A percentile compares a stretch with the other conserved stretches of the same genome.
Conservation (phyloP, 1,140 invertebrate species). For the Sycobia sp. region DNA sequence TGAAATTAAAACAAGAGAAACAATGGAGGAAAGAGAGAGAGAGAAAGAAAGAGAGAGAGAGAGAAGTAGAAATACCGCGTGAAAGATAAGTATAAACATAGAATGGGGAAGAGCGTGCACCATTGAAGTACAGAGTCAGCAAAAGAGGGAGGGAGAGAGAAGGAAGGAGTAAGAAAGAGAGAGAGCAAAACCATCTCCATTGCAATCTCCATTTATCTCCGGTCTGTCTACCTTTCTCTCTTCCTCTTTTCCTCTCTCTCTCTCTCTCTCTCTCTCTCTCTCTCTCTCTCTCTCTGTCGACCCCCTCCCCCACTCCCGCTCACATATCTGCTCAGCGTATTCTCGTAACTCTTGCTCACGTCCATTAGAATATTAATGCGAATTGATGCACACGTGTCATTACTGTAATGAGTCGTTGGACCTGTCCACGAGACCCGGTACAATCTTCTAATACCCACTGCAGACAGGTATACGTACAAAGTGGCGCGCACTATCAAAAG, state of each 20-base stretch:
- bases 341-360: slow-evolving; percentile 34
- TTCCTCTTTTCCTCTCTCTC: no score
- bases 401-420: slow-evolving; percentile 60
- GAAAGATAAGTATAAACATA: no score
- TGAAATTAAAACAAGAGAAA: no score
- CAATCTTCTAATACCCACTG: slow-evolving; percentile 25
- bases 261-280: slow-evolving; percentile 33
- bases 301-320: slow-evolving; percentile 34
- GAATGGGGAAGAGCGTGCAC: background rate
- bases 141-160: background rate
- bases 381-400: slow-evolving; percentile 62
- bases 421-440: slow-evolving; percentile 45
- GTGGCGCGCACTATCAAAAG: slow-evolving; percentile 50
- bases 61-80: no score
- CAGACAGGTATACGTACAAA: slow-evolving; percentile 38
- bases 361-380: slow-evolving; percentile 63
- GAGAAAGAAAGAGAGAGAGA: no score
- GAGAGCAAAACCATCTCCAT: slow-evolving; percentile 21
- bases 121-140: background rate
- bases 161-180: background rate
- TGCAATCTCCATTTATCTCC: slow-evolving; percentile 32
- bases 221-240: slow-evolving; percentile 30
- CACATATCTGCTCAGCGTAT: slow-evolving; percentile 20
- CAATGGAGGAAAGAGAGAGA: no score
- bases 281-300: slow-evolving; percentile 31